Base-by-base conservation (phyloP, 1,140 invertebrate genomes). In the Paracyclopina nana region DNA sequence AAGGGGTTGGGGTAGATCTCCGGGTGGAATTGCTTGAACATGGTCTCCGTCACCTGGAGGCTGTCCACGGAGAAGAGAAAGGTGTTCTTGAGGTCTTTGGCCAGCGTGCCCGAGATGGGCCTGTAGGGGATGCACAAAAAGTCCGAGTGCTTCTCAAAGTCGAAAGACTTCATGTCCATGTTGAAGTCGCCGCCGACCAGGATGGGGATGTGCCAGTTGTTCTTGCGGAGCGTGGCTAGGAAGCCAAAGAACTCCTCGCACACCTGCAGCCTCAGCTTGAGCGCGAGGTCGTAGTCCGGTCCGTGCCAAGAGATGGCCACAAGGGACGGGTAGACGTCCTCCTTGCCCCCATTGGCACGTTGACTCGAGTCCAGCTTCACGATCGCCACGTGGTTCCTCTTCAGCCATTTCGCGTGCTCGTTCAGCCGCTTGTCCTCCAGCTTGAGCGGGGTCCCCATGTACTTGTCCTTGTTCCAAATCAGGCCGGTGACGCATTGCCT, bases 151-250 rank as follows among this genome's bases (percentile, higher is more conserved):
- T 28, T 26, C 30, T 12, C 11, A 2, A 2, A 16, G 12, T 48
- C 45, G 26, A 27, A 31, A 28, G n/a, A 26, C 28, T 48, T 44
- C 42, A 48, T 30, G 25, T 48, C 45, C 29, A 48, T 29, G 16
- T 48, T 48, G 28, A 48, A 48, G 27, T 48, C 45, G 2, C 45
- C 45, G 22, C 45, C 45, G 4, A 48, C 12, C 3, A 48, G 45
- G 16, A 48, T 27, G 25, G 45, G 45, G 14, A 48, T 16, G 16
- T 27, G 27, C 16, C 20, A 26, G 25, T 48, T 48, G 16, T 25
- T 25, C n/a, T 22, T 14, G 24, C 45, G 1, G 1, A 48, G 16
- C 45, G 12, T 14, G 16, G 16, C 5, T 14, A 48, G 25, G 14
- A 26, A 28, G n/a, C 9, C 16, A 22, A 48, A 28, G n/a, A 48